Evolutionary conservation across 2,797 vertebrate genomes (phyloP), one percentile per base, ranked within the genome.

Genomic region (Phataginus tetradactyla): DNA sequence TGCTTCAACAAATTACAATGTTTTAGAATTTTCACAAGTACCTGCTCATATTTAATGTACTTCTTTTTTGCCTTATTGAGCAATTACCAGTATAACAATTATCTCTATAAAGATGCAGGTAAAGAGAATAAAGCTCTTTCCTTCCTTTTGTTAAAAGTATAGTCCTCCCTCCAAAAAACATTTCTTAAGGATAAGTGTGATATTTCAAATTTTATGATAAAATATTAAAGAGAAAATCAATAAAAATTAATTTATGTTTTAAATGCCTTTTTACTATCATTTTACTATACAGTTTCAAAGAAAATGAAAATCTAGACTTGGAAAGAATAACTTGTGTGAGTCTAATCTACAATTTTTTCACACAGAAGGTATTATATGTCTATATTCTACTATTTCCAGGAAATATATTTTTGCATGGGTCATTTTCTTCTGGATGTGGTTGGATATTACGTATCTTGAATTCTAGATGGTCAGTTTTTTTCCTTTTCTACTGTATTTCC

Each of bases 1-100:
- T 63, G 32, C 59, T 94, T 93, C 84, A 92, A 78, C 53, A 92
- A 93, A 96, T 53, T 80, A 51, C 11, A 55, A 29, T 72, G 55
- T 88, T 94, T 94, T 29, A 72, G 42, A 66, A 74, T 89, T 91
- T 91, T 90, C 84, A 86, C 92, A 96, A 93, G 53, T 27, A 72
- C 1, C 25, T 88, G 78, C 45, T 84, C 42, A 75, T 81, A 91
- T 96, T 74, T 61, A 87, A 63, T 57, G 25, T 61, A 57, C 1
- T 55, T 78, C 8, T 55, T 83, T 90, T 90, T 85, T 89, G 55
- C 68, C 49, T 86, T 90, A 32, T 34, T 51, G 57, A 86, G n/a
- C 55, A 87, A 74, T 80, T 77, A 71, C 49, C 83, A 85, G 21
- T 15, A n/a, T 66, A 64, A 45, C 15, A 63, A 53, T 14, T 29